Evolutionary conservation across 2,888 invertebrate genomes (phyloP).

Genomic region (Augiades crinisus): DNA sequence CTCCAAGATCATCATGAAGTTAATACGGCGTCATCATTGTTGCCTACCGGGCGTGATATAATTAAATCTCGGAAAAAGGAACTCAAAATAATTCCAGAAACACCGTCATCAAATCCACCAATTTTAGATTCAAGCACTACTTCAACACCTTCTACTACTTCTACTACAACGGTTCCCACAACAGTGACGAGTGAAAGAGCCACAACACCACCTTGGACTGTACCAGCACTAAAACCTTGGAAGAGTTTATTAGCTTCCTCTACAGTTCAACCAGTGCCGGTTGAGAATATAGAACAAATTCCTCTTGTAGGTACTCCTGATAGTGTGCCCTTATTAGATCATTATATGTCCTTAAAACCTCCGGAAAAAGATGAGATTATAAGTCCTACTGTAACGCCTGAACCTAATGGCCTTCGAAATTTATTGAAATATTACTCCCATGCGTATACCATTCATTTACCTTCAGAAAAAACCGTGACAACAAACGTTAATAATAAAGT

Average conservation of each 20-base stretch:
- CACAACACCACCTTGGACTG: slow-evolving; percentile 74
- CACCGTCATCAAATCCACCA: slow-evolving; percentile 40
- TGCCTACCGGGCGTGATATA: slow-evolving; percentile 53
- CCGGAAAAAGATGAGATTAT: slow-evolving; percentile 70
- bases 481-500: slow-evolving; percentile 54
- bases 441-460: slow-evolving; percentile 38
- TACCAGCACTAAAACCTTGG: slow-evolving; percentile 75
- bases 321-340: slow-evolving; percentile 52
- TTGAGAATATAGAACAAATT: slow-evolving; percentile 51
- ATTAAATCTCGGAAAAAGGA: slow-evolving; percentile 67
- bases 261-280: slow-evolving; percentile 55
- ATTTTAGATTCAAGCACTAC: slow-evolving; percentile 37
- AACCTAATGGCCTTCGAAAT: slow-evolving; percentile 56
- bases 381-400: slow-evolving; percentile 60
- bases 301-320: slow-evolving; percentile 57
- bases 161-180: slow-evolving; percentile 35
- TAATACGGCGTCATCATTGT: slow-evolving; percentile 50
- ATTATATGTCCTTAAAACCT: slow-evolving; percentile 60
- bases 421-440: slow-evolving; percentile 59
- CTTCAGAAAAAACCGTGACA: slow-evolving; percentile 53
- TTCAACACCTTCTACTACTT: slow-evolving; percentile 42
- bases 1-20: slow-evolving; percentile 45
- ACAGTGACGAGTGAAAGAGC: slow-evolving; percentile 47
- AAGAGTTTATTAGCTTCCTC: slow-evolving; percentile 57
- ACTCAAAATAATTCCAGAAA: slow-evolving; percentile 53